These are phyloP conservation scores for Leptatherina wallacei DNA, from an alignment of 2,797 vertebrate genomes.

Conservation along the genomic window DNA sequence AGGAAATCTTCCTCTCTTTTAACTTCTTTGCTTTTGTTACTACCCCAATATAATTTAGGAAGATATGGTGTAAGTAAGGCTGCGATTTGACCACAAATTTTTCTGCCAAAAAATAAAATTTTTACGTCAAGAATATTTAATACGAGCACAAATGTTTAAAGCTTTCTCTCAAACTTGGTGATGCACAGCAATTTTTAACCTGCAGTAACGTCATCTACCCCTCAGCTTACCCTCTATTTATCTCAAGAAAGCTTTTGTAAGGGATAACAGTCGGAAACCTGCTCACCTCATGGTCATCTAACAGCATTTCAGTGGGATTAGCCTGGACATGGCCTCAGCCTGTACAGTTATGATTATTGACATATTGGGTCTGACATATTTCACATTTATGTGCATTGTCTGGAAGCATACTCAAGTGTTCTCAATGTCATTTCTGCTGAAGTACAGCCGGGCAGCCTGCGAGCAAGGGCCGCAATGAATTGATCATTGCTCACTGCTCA, in stretches of 20 bases:
- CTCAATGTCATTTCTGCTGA: conserved; percentile 82
- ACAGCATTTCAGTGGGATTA: conserved; percentile 74
- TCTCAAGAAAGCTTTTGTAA: conserved; percentile 41
- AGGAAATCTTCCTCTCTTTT: conserved; percentile 41
- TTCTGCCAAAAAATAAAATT: conserved; percentile 44
- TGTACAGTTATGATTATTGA: conserved; percentile 83
- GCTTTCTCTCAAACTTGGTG: conserved; percentile 19
- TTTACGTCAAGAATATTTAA: conserved; percentile 42
- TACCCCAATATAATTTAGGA: conserved; percentile 35
- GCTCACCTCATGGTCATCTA: conserved; percentile 58
- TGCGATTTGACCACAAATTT: conserved; percentile 39
- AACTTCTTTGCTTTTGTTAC: conserved; percentile 57
- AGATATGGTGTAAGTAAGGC: conserved; percentile 22
- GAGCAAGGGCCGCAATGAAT: conserved; percentile 79
- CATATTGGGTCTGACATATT: conserved; percentile 82
- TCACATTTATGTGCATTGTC: conserved; percentile 85
- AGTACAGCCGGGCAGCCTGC: conserved; percentile 70
- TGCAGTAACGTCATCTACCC: conserved; percentile 18
- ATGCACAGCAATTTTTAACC: conserved; percentile 13
- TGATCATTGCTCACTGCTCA: conserved; percentile 85
- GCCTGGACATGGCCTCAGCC: conserved; percentile 76
- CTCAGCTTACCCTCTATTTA: conserved; percentile 38
- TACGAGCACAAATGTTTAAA: conserved; percentile 22
- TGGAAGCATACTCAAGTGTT: conserved; percentile 82
- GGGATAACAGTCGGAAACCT: conserved; percentile 41